phyloP scores from a whole-genome alignment of 2,888 invertebrate genomes.

The Panzeria rudis region DNA sequence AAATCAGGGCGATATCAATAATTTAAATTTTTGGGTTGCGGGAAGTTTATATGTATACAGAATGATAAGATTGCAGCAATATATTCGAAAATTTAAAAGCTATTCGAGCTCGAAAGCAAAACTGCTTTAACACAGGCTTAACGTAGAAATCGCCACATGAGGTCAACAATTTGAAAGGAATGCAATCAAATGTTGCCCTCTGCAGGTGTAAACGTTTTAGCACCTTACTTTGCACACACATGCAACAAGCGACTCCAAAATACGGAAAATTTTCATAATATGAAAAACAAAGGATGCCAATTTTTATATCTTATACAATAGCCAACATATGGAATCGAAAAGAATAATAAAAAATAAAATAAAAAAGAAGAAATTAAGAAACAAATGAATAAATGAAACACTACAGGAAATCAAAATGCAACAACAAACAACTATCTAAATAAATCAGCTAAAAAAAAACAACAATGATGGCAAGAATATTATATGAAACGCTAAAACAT shows the following conservation, averaged over 20 bases:
- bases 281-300: conserved; percentile 41
- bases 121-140: background rate
- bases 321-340: conserved; percentile 10
- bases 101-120: background rate
- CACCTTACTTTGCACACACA: conserved; percentile 15
- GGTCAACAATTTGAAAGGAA: conserved; percentile 20
- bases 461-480: background rate
- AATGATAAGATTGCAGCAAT: too few species aligned
- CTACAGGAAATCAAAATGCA: conserved; percentile 63
- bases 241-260: background rate
- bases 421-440: conserved; percentile 43
- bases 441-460: conserved; percentile 34
- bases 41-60: too few species aligned
- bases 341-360: conserved; percentile 3
- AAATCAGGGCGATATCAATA: too few species aligned
- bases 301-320: conserved; percentile 24
- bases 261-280: conserved; percentile 4
- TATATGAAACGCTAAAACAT: conserved; percentile 49
- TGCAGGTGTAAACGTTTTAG: conserved; percentile 45
- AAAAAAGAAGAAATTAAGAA: conserved; percentile 37
- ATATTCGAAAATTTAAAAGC: background rate
- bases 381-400: conserved; percentile 28
- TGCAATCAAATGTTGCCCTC: conserved; percentile 11
- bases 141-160: background rate
- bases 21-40: too few species aligned